Conservation (phyloP, 2,113 vertebrate genomes). For the Myiagra hebetior region DNA sequence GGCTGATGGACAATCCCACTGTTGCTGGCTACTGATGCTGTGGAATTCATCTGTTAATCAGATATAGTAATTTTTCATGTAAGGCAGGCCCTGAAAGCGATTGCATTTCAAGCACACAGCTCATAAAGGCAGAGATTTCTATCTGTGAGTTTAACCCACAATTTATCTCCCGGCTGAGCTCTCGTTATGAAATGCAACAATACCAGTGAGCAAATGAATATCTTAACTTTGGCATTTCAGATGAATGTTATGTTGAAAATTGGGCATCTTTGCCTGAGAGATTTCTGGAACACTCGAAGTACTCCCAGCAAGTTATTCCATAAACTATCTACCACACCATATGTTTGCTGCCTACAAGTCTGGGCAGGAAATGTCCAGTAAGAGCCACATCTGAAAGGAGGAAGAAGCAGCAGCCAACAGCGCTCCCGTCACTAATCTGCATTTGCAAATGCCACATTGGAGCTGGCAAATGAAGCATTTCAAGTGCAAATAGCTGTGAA, state of each 20-base stretch:
- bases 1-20: not conserved
- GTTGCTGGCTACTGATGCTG: not conserved
- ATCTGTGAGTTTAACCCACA: slow-evolving; percentile 54
- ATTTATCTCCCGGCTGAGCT: not conserved
- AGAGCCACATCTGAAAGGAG: slow-evolving; percentile 28
- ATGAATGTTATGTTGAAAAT: not conserved
- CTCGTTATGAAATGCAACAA: slow-evolving; percentile 20
- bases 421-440: slow-evolving; percentile 15
- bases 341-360: slow-evolving; percentile 46
- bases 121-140: slow-evolving; percentile 53
- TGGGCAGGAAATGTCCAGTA: slow-evolving; percentile 49
- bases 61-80: not conserved
- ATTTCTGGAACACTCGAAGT: slow-evolving; percentile 41
- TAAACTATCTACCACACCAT: slow-evolving; percentile 34
- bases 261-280: slow-evolving; percentile 3
- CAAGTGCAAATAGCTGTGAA: slow-evolving; percentile 45
- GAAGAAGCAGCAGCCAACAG: slow-evolving; percentile 38
- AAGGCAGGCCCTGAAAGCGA: not conserved
- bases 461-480: slow-evolving; percentile 44
- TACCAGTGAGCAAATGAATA: slow-evolving; percentile 27
- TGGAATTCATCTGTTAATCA: not conserved
- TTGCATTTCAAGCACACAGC: slow-evolving; percentile 39
- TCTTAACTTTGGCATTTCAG: slow-evolving; percentile 67
- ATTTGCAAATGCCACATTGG: slow-evolving; percentile 42
- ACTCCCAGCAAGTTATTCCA: slow-evolving; percentile 34